Percentiles rank a stretch among this genome's conserved stretches.
Conservation (phyloP, 2,797 vertebrate genomes). For the Enteromius anoplus region DNA sequence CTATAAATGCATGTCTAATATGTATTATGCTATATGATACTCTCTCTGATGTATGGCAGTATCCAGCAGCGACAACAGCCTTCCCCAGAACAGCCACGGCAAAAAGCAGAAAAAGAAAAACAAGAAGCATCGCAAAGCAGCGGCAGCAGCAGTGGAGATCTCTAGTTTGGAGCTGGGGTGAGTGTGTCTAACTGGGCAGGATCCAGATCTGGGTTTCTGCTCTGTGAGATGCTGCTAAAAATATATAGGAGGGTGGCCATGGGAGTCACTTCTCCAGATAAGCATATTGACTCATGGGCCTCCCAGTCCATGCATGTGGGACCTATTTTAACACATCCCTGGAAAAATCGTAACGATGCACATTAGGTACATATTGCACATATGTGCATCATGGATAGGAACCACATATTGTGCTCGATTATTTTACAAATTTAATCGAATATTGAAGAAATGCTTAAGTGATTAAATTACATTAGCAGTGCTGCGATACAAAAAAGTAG, state of each 20-base stretch:
- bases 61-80: conserved; percentile 60
- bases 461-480: background rate
- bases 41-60: conserved; percentile 58
- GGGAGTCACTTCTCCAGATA: conserved; percentile 64
- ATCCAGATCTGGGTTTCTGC: conserved; percentile 52
- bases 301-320: conserved; percentile 7
- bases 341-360: conserved; percentile 48
- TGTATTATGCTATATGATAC: conserved; percentile 1
- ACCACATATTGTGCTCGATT: background rate
- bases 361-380: background rate
- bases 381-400: background rate
- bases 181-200: conserved; percentile 47
- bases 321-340: conserved; percentile 56
- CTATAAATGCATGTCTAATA: conserved; percentile 8
- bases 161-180: conserved; percentile 66
- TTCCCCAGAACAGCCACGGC: conserved; percentile 58
- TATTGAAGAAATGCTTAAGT: background rate
- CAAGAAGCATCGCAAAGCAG: conserved; percentile 71
- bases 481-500: background rate
- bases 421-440: too few species aligned
- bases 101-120: conserved; percentile 75
- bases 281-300: conserved; percentile 63
- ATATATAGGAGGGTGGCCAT: conserved; percentile 58
- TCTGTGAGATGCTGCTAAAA: conserved; percentile 63
- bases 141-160: conserved; percentile 60